phyloP scores from a whole-genome alignment of 2,797 vertebrate genomes.

The Schizothorax lantsangensis region DNA sequence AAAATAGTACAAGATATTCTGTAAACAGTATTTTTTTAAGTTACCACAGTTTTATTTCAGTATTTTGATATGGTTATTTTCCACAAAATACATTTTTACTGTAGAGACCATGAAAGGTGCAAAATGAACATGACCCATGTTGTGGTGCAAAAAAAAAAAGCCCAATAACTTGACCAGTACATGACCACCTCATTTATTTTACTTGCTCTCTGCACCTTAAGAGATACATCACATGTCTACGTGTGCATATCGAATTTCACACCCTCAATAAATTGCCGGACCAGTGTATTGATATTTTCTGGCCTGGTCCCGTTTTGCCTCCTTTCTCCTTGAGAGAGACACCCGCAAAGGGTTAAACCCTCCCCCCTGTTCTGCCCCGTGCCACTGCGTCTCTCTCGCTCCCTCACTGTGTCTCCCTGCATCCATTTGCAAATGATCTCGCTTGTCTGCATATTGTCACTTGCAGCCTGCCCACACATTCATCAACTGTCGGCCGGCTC shows the following conservation, averaged over 20 bases:
- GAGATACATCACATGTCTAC: constrained; percentile 29
- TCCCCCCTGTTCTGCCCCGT: constrained; percentile 47
- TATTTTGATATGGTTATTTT: no score
- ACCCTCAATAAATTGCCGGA: constrained; percentile 35
- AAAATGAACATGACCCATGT: constrained; percentile 7
- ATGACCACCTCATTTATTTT: constrained; percentile 46
- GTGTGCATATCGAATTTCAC: constrained; percentile 30
- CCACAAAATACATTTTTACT: neutral
- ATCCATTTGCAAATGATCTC: constrained; percentile 91
- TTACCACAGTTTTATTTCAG: no score
- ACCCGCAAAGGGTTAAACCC: constrained; percentile 72
- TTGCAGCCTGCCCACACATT: constrained; percentile 86
- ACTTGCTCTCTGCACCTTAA: constrained; percentile 38
- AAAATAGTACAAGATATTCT: neutral
- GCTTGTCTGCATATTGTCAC: constrained; percentile 95
- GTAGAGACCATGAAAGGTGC: neutral
- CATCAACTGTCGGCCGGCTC: constrained; percentile 85
- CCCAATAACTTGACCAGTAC: constrained; percentile 15
- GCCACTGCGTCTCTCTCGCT: constrained; percentile 61
- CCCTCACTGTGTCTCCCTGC: constrained; percentile 69
- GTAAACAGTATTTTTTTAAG: no score
- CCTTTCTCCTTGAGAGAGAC: constrained; percentile 63
- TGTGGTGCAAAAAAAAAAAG: neutral
- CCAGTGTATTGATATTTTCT: constrained; percentile 27
- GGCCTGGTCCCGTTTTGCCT: constrained; percentile 38